Conservation (phyloP, 2,888 invertebrate species). For the Bugulina stolonifera region DNA sequence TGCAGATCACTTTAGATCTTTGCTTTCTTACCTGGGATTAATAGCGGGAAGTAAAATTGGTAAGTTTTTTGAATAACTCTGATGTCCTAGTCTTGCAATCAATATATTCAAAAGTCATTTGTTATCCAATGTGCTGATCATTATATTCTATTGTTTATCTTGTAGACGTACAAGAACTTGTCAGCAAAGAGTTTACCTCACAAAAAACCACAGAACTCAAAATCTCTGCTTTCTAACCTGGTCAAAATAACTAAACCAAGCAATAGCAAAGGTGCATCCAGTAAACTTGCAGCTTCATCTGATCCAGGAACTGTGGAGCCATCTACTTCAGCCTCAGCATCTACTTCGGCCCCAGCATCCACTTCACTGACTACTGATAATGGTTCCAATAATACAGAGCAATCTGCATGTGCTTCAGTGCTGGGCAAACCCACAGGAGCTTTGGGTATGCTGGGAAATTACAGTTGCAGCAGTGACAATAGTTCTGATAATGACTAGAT, state of each 20-base stretch:
- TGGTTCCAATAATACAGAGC: neutral
- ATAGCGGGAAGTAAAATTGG: too few species aligned
- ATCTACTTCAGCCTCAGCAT: neutral
- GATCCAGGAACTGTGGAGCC: neutral
- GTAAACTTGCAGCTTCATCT: neutral
- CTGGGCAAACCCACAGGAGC: neutral
- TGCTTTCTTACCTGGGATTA: too few species aligned
- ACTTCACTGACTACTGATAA: neutral
- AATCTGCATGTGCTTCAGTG: neutral
- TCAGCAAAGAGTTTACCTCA: neutral
- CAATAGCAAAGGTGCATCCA: neutral
- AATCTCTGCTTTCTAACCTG: neutral
- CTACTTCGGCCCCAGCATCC: neutral
- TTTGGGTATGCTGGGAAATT: constrained; percentile 14
- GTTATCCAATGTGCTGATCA: too few species aligned
- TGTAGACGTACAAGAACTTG: neutral
- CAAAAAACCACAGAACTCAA: neutral
- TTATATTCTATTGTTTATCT: too few species aligned
- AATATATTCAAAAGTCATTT: too few species aligned
- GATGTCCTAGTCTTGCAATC: too few species aligned
- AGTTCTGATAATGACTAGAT: neutral
- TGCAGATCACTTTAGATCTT: too few species aligned
- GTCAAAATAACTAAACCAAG: neutral
- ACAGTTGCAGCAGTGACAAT: constrained; percentile 8
- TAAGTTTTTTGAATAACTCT: too few species aligned